Evolutionary conservation across 1,140 invertebrate species (phyloP), one percentile per base, ranked within the genome.

Genomic region (Papilio helenus): DNA sequence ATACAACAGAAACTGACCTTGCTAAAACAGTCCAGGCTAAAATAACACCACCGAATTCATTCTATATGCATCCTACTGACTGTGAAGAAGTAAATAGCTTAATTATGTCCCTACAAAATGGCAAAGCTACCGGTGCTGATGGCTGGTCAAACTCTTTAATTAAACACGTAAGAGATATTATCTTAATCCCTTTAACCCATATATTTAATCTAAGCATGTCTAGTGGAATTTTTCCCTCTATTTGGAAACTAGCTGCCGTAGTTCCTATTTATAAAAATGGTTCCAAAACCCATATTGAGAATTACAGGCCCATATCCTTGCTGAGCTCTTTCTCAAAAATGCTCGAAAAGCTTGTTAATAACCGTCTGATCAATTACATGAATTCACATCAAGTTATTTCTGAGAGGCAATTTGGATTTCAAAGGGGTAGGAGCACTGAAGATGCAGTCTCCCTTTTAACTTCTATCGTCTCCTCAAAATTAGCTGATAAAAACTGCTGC

Each of bases 271-370:
- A 82, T 68, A 91, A 92, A 81, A 74, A 29, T 46, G 88, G 86
- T 23, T 49, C 79, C 7, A 86, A 82, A 79, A 23, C 76, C 16
- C 77, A 68, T 29, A 26, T 82, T 5, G 72, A 71, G 18, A 90
- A 90, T 79, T 89, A 90, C 55, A 86, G 88, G 73, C 88, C 87
- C 9, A 89, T 90, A 26, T 86, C 80, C 1, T 39, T 86, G 10
- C 77, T 86, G 0, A 79, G 81, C 1, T 68, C 82, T 18, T 77
- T 90, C 29, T 84, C 85, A 23, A 92, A 91, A 85, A 44, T 90
- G 42, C 76, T 89, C 7, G 87, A 92, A 83, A 87, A 86, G 73
- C 12, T 87, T 44, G 76, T 90, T 9, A 87, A 85, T 55, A 86
- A 76, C 10, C 55, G 81, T 2, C 44, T 89, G 1, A 76, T 44